These are phyloP conservation scores for Epizoanthus ramosus DNA, from an alignment of 92 coral and sea anemone genomes.

Conservation along the genomic window DNA sequence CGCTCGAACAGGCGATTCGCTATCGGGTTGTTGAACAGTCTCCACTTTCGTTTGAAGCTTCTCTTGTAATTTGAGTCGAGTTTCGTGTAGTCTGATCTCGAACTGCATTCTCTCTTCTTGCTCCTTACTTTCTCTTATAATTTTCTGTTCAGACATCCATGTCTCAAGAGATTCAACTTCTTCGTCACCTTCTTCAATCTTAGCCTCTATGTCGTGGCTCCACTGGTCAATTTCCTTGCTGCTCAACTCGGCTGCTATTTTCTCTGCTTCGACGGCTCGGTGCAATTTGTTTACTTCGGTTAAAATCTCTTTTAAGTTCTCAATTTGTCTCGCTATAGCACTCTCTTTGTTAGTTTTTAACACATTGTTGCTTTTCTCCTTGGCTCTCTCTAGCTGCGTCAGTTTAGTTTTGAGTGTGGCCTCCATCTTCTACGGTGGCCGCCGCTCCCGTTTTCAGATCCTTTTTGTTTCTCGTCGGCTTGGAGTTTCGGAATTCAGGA, in stretches of 20 bases:
- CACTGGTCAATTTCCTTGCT: constrained; percentile 44
- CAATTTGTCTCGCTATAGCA: constrained; percentile 30
- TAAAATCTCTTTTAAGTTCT: constrained; percentile 28
- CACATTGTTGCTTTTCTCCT: background rate
- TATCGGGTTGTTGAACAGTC: too few species aligned
- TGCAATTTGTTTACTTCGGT: constrained; percentile 42
- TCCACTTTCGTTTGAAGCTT: too few species aligned
- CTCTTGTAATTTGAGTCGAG: too few species aligned
- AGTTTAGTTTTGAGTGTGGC: constrained; percentile 7
- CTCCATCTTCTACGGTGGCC: background rate
- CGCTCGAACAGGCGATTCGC: too few species aligned
- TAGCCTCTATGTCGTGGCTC: constrained; percentile 22
- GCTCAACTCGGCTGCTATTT: constrained; percentile 23
- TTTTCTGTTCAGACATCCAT: constrained; percentile 19
- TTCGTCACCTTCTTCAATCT: constrained; percentile 45
- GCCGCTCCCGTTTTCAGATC: background rate
- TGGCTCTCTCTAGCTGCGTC: constrained; percentile 16
- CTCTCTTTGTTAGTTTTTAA: constrained; percentile 7
- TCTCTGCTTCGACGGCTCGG: constrained; percentile 39
- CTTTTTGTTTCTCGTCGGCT: background rate
- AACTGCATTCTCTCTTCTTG: too few species aligned
- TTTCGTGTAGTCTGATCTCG: too few species aligned
- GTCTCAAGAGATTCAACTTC: constrained; percentile 21
- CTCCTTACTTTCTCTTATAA: too few species aligned
- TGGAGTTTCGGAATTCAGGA: background rate